Conservation (phyloP, 1,140 invertebrate genomes). For the Zaprionus camerounensis region DNA sequence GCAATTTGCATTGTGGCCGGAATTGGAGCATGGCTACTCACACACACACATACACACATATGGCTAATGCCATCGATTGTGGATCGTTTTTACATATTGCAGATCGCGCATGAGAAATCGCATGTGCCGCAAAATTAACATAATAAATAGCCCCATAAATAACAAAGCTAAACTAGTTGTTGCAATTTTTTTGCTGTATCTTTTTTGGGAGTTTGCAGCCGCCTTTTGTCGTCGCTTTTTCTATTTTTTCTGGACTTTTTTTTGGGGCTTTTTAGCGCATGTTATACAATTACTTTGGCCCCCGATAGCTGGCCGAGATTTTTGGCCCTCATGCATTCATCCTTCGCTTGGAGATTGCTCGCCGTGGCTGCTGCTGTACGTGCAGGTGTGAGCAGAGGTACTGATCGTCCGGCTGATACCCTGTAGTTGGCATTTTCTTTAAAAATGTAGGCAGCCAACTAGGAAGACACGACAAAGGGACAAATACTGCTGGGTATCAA, state of each 20-base stretch:
- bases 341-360: constrained; percentile 9
- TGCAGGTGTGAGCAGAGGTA: neutral
- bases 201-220: constrained; percentile 15
- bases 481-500: too few species aligned
- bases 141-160: constrained; percentile 67
- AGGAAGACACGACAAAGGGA: too few species aligned
- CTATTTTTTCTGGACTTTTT: constrained; percentile 23
- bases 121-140: constrained; percentile 48
- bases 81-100: constrained; percentile 13
- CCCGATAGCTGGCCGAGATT: constrained; percentile 16
- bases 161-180: constrained; percentile 55
- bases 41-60: neutral
- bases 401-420: neutral
- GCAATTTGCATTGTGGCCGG: constrained; percentile 49
- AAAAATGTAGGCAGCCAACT: neutral
- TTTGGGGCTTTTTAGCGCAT: constrained; percentile 35
- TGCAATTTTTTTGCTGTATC: constrained; percentile 40
- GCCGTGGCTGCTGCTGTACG: neutral
- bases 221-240: constrained; percentile 10
- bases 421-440: neutral
- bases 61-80: constrained; percentile 10
- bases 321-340: constrained; percentile 20
- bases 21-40: constrained; percentile 58
- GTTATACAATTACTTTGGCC: constrained; percentile 59
- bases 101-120: constrained; percentile 36